These are phyloP conservation scores for Alethe castanea DNA, from an alignment of 2,113 vertebrate genomes.

Conservation along the genomic window DNA sequence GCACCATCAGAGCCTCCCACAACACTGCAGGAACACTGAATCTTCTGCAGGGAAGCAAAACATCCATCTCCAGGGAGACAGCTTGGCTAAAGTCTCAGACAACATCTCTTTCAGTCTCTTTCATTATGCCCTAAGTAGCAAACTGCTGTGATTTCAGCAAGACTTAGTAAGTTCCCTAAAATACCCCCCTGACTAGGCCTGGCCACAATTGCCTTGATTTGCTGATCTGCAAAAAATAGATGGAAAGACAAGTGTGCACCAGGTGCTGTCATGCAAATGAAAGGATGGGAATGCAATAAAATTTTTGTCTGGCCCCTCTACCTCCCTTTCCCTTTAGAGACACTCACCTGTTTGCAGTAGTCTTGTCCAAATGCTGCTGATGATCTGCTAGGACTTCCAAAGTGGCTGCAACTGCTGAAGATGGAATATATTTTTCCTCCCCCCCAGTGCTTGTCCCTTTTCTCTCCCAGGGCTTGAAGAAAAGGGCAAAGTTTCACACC, in stretches of 20 bases:
- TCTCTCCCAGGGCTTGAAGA: not conserved
- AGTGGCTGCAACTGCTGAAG: not conserved
- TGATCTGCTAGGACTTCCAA: not conserved
- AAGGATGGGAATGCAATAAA: not conserved
- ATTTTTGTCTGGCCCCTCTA: not conserved
- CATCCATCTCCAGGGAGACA: not conserved
- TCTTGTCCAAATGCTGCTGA: not conserved
- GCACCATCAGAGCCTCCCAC: not conserved
- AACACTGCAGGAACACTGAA: not conserved
- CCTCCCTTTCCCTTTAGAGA: not conserved
- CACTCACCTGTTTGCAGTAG: not conserved
- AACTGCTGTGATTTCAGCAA: constrained; percentile 17
- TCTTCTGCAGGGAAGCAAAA: not conserved
- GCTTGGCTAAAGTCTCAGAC: not conserved
- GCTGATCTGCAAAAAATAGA: not conserved
- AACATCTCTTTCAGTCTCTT: not conserved
- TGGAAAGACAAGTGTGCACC: not conserved
- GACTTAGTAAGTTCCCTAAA: not conserved
- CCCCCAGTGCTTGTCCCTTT: not conserved
- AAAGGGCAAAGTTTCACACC: not conserved
- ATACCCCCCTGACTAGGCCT: not conserved
- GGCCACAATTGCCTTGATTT: constrained; percentile 3
- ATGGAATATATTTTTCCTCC: not conserved
- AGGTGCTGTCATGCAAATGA: not conserved
- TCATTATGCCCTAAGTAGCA: not conserved